Evolutionary conservation across 2,888 invertebrate genomes (phyloP), one percentile per base, ranked within the genome.

Genomic region (Tetranychus truncatus): DNA sequence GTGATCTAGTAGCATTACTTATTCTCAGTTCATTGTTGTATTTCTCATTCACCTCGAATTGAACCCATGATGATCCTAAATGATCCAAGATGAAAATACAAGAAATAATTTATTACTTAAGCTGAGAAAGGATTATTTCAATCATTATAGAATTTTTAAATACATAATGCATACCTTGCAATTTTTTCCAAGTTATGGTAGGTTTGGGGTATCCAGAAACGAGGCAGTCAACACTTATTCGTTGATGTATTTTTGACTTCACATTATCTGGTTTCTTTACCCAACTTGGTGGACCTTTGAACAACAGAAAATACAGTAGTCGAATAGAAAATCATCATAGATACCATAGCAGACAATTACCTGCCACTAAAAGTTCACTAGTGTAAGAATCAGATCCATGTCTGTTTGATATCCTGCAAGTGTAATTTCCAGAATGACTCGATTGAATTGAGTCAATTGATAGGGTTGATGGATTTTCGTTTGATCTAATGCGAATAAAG

Each of bases 391-490:
- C 55, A 3, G 9, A 9, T 55, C 80, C 7, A 55, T 55, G 55
- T 3, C 55, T 55, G 6, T 55, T 55, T 55, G 55, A 55, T 55
- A 55, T 55, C 7, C 78, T 75, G 67, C 80, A 80, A 11, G 79
- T 80, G 71, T 80, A 80, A 71, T 78, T 78, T 1, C 80, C 80
- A 44, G 77, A 77, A 45, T 80, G 79, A 34, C 76, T 76, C 1
- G 78, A 77, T 6, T 76, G 76, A 15, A 79, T 76, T 34, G 77
- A 74, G 15, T 69, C 77, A 11, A 76, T 78, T n/a, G 79, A 71
- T 45, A 76, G 76, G 5, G 79, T 78, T 1, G 78, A 77, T 44
- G 75, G 79, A 45, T 78, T 78, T 44, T 78, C 76, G n/a, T 78
- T 76, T 73, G 75, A 74, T 44, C 78, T 78, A 18, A 78, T 76